Evolutionary conservation across 2,113 vertebrate species (phyloP), one percentile per base, ranked within the genome.

Genomic region (Anthoscopus minutus): DNA sequence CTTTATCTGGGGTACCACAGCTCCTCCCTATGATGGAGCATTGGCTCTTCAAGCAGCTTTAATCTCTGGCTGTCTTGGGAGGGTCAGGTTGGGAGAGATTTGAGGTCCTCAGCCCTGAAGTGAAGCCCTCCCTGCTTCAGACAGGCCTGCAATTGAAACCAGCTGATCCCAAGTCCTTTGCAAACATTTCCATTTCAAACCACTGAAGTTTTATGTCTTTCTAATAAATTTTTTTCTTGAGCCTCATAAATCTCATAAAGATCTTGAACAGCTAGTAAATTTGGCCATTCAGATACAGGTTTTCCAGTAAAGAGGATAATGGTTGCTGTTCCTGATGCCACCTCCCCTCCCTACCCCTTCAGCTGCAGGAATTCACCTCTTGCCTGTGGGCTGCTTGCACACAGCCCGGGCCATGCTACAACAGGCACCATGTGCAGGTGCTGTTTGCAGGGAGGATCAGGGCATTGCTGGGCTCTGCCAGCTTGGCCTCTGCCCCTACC

Each of bases 111-210:
- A 78, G 73, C 51, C 86, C 86, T 86, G 47, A 96, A 93, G 70
- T 47, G 40, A 88, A 96, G 73, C 81, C 80, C 83, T 95, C 77
- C 83, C 74, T 91, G 65, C 84, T 82, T 92, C 90, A 96, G 86
- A 85, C 86, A 89, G 88, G 91, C 31, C 92, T 92, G 84, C 92
- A 97, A 96, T 97, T 96, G 95, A 97, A 97, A 96, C 92, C 96
- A 97, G 94, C 97, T 97, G 97, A 97, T 96, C 82, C 51, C 79
- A 80, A 84, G 84, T 92, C 91, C 65, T 90, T 97, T 93, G 90
- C 96, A 97, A 97, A 94, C 81, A 91, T 97, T 97, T 96, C 96
- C 94, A 97, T 96, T 96, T 96, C 90, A 94, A 96, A 96, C 91
- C 94, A 93, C 95, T 96, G 96, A 96, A 95, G 96, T 97, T 97